Conservation (phyloP, 2,888 invertebrate genomes). For the Volucella bombylans region DNA sequence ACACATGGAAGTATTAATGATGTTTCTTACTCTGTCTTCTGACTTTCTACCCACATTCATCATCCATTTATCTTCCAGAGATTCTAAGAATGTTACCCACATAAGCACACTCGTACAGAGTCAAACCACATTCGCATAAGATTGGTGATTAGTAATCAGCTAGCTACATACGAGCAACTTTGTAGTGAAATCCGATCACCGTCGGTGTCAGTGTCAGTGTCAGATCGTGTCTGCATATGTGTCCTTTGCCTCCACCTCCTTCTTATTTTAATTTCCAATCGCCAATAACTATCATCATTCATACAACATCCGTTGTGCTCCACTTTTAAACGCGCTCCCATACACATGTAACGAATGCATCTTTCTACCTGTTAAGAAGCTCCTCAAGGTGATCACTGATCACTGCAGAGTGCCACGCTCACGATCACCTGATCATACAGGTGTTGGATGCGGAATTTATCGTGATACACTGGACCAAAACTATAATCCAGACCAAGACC, state of each 20-base stretch:
- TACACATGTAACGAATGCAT: slow-evolving; percentile 24
- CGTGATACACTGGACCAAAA: slow-evolving; percentile 49
- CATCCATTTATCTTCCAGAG: slow-evolving; percentile 32
- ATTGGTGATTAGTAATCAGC: background rate
- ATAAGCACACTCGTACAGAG: background rate
- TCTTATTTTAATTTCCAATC: slow-evolving; percentile 23
- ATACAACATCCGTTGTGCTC: slow-evolving; percentile 63
- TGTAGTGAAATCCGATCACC: slow-evolving; percentile 51
- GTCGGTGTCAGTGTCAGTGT: slow-evolving; percentile 46
- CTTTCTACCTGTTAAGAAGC: slow-evolving; percentile 11
- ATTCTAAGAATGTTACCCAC: slow-evolving; percentile 25
- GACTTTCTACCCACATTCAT: slow-evolving; percentile 35
- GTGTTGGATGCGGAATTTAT: slow-evolving; percentile 70
- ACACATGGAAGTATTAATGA: slow-evolving; percentile 3
- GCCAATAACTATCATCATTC: slow-evolving; percentile 59
- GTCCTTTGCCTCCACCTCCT: background rate
- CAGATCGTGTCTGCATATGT: slow-evolving; percentile 1
- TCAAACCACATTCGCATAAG: no score
- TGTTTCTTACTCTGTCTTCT: background rate
- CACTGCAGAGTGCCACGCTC: slow-evolving; percentile 28
- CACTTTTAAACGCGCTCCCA: slow-evolving; percentile 44
- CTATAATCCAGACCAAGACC: no score
- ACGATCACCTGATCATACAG: slow-evolving; percentile 52
- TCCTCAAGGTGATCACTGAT: slow-evolving; percentile 44
- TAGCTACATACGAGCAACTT: slow-evolving; percentile 24